phyloP scores from a whole-genome alignment of 2,888 invertebrate genomes.

The Protonemura montana region DNA sequence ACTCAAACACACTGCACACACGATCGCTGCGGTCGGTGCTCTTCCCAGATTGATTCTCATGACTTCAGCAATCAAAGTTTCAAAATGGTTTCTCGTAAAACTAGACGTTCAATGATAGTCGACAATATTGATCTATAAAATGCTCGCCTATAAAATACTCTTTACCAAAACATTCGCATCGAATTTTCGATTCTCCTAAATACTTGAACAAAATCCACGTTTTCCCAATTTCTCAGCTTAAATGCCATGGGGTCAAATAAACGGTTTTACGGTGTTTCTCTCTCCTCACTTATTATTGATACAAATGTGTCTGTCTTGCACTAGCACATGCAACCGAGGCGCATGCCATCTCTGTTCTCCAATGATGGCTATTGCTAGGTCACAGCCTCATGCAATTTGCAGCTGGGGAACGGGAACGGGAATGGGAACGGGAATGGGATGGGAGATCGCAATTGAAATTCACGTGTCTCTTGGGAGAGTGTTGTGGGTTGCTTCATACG shows the following conservation, averaged over 20 bases:
- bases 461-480: conserved; percentile 48
- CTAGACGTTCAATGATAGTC: not conserved
- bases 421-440: not conserved
- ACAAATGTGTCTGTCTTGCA: not conserved
- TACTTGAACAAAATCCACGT: conserved; percentile 25
- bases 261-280: not conserved
- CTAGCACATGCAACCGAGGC: not conserved
- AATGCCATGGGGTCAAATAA: conserved; percentile 16
- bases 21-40: not conserved
- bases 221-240: not conserved
- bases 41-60: not conserved
- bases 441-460: conserved; percentile 49
- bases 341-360: conserved; percentile 10
- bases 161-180: not conserved
- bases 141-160: not conserved
- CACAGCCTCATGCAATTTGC: conserved; percentile 43
- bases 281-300: conserved; percentile 8
- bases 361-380: conserved; percentile 39
- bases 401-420: not conserved
- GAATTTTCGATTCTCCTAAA: not conserved
- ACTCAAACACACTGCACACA: conserved; percentile 19
- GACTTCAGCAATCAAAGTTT: not conserved
- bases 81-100: not conserved
- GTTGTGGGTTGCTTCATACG: conserved; percentile 13
- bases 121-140: conserved; percentile 7